phyloP scores from a whole-genome alignment of 2,888 invertebrate genomes.

The Pollenia angustigena region DNA sequence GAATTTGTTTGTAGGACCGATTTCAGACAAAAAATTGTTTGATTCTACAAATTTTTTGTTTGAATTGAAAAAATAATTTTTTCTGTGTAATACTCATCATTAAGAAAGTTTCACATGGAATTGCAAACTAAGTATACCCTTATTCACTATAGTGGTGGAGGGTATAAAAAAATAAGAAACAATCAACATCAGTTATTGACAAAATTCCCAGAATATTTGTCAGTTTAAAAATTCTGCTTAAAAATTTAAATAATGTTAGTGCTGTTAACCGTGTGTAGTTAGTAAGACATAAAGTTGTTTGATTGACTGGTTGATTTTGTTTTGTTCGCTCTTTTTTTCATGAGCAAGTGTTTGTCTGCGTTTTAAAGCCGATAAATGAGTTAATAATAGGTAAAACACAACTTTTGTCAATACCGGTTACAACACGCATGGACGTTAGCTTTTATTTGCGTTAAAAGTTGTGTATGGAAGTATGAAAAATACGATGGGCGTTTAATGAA shows the following conservation, averaged over 20 bases:
- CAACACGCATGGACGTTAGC: neutral
- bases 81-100: no score
- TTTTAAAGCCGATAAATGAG: slow-evolving; percentile 19
- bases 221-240: slow-evolving; percentile 65
- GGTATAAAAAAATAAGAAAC: slow-evolving; percentile 18
- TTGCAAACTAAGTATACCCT: no score
- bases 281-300: slow-evolving; percentile 34
- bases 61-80: no score
- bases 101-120: no score
- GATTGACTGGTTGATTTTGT: slow-evolving; percentile 16
- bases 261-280: slow-evolving; percentile 18
- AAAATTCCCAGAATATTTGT: slow-evolving; percentile 67
- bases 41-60: no score
- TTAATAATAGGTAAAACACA: neutral
- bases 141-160: no score
- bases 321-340: slow-evolving; percentile 4
- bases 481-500: neutral
- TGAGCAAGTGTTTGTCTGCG: slow-evolving; percentile 23
- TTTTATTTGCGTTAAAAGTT: neutral
- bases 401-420: neutral
- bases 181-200: slow-evolving; percentile 50
- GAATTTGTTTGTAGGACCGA: no score
- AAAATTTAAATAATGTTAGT: slow-evolving; percentile 49
- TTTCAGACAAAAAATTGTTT: no score
- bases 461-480: neutral